Evolutionary conservation across 2,888 invertebrate genomes (phyloP), one percentile per base, ranked within the genome.

Genomic region (Stictocephala bisonia): DNA sequence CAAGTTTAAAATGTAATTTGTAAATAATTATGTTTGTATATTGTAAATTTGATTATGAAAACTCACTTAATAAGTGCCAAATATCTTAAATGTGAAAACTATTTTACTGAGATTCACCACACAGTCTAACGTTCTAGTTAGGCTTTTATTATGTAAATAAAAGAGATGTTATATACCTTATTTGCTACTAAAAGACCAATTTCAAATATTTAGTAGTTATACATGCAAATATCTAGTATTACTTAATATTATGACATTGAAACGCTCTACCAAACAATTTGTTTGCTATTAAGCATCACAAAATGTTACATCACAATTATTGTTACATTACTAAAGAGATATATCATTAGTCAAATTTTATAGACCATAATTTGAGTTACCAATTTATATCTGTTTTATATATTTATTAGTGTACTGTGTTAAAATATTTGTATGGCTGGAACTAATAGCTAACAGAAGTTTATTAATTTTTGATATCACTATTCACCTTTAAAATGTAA

Each of bases 101-200:
- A 29, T 56, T 27, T 56, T 56, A 56, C 56, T 56, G 15, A 56
- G 27, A 56, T 15, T 44, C 22, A 44, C 44, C 64, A n/a, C n/a
- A n/a, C 27, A 41, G 58, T 71, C 70, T 71, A 71, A 58, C 70
- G 70, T 71, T 71, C 26, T 71, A 71, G 70, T 71, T 71, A 71
- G 70, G 20, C 64, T 64, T 26, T n/a, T 2, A 26, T 9, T 44
- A 15, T 44, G 44, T 64, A 64, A 3, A 44, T 41, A 64, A 40
- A n/a, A 15, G 26, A 20, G 44, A 41, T 64, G 64, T 64, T 64
- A 26, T 64, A 64, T 41, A n/a, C n/a, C n/a, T n/a, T n/a, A 27
- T 22, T 44, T 27, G 22, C 24, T 64, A 64, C 64, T 64, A 64
- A 64, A 64, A 64, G 64, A 64, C 64, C 64, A 64, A 44, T 64